These are phyloP conservation scores for Enteromius afrohamiltoni DNA, from an alignment of 2,797 vertebrate species.

Conservation along the genomic window DNA sequence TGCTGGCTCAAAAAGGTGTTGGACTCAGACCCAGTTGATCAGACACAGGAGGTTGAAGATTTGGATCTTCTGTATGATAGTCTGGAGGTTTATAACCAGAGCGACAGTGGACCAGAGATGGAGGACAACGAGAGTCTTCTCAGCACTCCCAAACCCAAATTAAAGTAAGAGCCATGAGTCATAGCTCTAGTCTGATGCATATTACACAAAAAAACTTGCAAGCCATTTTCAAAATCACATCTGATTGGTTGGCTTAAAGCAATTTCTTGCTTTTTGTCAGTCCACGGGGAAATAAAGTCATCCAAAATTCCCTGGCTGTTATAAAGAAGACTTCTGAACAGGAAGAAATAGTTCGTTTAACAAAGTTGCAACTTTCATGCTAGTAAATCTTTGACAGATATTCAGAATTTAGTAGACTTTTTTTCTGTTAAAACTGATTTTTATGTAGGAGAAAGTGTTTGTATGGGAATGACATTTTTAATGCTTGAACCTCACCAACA, in stretches of 20 bases:
- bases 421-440: background rate
- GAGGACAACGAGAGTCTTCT: slow-evolving; percentile 71
- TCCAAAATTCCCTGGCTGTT: background rate
- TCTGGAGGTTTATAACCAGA: slow-evolving; percentile 72
- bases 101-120: slow-evolving; percentile 71
- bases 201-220: background rate
- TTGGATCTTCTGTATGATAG: slow-evolving; percentile 72
- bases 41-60: slow-evolving; percentile 71
- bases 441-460: background rate
- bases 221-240: background rate
- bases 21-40: slow-evolving; percentile 69
- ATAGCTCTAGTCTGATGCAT: background rate
- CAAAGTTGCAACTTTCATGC: background rate
- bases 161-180: slow-evolving; percentile 59
- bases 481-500: background rate
- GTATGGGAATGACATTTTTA: background rate
- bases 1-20: slow-evolving; percentile 57
- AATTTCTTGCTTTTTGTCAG: background rate
- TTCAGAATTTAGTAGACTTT: background rate
- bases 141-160: slow-evolving; percentile 71
- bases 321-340: background rate
- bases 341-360: background rate
- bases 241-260: background rate
- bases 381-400: background rate
- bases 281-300: background rate